A percentile compares a stretch with the other conserved stretches of the same genome.
Conservation (phyloP, 2,113 vertebrate genomes). For the Halichoerus grypus region DNA sequence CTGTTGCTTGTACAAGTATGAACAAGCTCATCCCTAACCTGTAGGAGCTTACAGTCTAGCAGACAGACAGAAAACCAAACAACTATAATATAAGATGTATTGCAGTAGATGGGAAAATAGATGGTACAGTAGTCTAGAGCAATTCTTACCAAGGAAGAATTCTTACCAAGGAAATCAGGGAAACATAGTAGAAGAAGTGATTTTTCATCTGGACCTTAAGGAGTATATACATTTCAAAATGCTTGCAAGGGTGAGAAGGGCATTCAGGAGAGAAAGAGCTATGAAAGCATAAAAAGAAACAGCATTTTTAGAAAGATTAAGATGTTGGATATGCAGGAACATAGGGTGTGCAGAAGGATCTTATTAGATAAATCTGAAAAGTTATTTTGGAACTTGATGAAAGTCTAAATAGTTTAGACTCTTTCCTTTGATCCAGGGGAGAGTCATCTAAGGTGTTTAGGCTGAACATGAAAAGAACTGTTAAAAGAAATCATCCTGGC, state of each 20-base stretch:
- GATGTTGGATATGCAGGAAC: not conserved
- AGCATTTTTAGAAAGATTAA: not conserved
- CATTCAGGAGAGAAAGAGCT: not conserved
- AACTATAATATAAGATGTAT: not conserved
- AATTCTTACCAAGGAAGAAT: not conserved
- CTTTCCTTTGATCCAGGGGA: slow-evolving; percentile 34
- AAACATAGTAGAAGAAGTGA: not conserved
- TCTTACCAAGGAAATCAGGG: not conserved
- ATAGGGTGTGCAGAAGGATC: not conserved
- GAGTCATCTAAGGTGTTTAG: not conserved
- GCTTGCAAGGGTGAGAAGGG: not conserved
- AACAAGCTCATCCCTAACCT: not conserved
- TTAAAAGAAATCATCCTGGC: not conserved
- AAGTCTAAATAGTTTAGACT: not conserved
- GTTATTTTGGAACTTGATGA: slow-evolving; percentile 22
- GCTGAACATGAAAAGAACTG: not conserved
- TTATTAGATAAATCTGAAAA: not conserved
- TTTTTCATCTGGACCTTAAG: not conserved
- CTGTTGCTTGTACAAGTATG: not conserved
- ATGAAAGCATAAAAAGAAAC: not conserved
- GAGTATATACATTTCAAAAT: not conserved
- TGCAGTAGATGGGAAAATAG: not conserved
- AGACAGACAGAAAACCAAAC: not conserved
- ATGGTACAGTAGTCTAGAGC: not conserved
- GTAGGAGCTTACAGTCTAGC: not conserved